Percentiles rank a stretch among this genome's conserved stretches.
These are phyloP conservation scores for Antitype chi DNA, from an alignment of 2,888 invertebrate species.

Conservation along the genomic window DNA sequence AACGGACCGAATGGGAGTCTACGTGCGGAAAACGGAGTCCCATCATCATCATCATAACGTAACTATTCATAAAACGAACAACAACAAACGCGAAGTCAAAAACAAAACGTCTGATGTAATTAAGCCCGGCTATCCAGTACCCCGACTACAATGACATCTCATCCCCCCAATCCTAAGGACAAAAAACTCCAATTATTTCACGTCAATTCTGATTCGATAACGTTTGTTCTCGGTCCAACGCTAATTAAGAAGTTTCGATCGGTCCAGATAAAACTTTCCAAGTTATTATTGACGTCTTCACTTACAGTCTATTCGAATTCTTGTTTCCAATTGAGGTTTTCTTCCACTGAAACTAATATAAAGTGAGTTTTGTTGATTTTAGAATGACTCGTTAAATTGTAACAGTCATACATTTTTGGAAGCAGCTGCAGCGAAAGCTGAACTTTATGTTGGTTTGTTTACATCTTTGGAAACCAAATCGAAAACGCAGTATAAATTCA, in stretches of 20 bases:
- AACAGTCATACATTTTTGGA: not conserved
- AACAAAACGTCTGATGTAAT: slow-evolving; percentile 6
- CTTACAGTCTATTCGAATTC: slow-evolving; percentile 54
- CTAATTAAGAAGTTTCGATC: slow-evolving; percentile 74
- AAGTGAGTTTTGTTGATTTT: not conserved
- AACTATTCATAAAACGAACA: not conserved
- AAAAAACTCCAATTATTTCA: slow-evolving; percentile 69
- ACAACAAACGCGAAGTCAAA: not conserved
- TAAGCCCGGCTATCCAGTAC: not conserved
- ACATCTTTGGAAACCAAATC: not conserved
- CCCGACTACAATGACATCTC: slow-evolving; percentile 7
- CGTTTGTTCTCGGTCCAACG: slow-evolving; percentile 63
- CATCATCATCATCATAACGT: no score
- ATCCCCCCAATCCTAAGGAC: slow-evolving; percentile 9
- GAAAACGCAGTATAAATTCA: slow-evolving; percentile 16
- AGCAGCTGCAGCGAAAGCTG: not conserved
- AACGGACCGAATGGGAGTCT: no score
- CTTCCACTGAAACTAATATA: not conserved
- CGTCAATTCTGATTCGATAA: slow-evolving; percentile 69
- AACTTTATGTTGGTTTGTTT: not conserved
- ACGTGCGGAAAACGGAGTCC: no score
- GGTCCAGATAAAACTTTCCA: slow-evolving; percentile 72
- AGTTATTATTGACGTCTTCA: slow-evolving; percentile 69
- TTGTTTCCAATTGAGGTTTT: slow-evolving; percentile 5
- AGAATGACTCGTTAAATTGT: not conserved